These are phyloP conservation scores for Anas bernieri DNA, from an alignment of 2,797 vertebrate species.

Conservation along the genomic window DNA sequence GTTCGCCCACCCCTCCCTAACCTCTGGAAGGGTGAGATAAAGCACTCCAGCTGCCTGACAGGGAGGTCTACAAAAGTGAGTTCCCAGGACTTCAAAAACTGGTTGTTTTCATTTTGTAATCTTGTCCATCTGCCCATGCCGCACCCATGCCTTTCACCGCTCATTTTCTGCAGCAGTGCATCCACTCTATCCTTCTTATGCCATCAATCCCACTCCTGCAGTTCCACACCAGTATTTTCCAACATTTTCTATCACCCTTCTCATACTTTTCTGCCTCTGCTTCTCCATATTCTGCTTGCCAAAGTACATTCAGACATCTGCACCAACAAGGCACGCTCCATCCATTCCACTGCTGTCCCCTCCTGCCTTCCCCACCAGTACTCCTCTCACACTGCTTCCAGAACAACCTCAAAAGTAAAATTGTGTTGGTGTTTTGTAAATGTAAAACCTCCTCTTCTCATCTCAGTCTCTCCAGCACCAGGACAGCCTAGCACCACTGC, in stretches of 20 bases:
- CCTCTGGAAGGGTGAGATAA: background rate
- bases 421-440: too few species aligned
- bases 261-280: background rate
- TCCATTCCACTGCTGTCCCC: background rate
- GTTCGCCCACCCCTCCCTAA: background rate
- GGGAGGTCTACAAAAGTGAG: background rate
- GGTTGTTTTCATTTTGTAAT: background rate
- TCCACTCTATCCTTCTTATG: background rate
- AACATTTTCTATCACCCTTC: background rate
- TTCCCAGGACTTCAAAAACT: background rate
- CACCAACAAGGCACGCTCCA: background rate
- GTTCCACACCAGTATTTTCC: background rate
- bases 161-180: background rate
- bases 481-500: background rate
- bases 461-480: background rate
- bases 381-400: background rate
- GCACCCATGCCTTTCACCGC: background rate
- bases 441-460: background rate
- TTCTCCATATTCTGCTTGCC: background rate
- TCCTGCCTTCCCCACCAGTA: too few species aligned
- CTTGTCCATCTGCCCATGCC: background rate
- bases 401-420: background rate
- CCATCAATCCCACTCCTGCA: background rate
- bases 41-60: background rate
- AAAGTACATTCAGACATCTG: fast-evolving